A percentile compares a stretch with the other conserved stretches of the same genome.
Conservation (phyloP, 2,113 vertebrate genomes). For the Pimephales promelas region DNA sequence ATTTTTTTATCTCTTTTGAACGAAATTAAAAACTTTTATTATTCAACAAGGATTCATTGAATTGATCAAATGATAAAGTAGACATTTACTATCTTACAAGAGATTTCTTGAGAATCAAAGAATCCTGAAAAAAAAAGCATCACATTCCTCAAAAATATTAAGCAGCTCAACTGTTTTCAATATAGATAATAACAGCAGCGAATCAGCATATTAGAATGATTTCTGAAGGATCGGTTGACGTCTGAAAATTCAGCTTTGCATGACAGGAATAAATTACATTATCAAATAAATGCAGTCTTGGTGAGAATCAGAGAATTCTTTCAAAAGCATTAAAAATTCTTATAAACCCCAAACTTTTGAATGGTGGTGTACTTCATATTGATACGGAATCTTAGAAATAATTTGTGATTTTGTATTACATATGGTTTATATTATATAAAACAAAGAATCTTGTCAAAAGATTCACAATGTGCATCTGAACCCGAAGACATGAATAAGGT, state of each 20-base stretch:
- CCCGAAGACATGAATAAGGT: neutral
- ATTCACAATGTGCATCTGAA: neutral
- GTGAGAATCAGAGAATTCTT: no score
- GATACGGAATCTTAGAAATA: neutral
- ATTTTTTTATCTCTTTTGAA: neutral
- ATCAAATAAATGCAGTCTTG: no score
- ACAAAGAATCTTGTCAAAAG: neutral
- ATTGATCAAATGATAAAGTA: neutral
- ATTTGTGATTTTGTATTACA: neutral
- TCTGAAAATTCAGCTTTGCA: neutral
- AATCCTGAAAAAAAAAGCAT: no score
- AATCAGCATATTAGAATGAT: neutral
- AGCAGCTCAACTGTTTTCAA: no score
- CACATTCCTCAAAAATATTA: no score
- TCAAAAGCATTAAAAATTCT: neutral
- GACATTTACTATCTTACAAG: neutral
- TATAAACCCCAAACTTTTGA: neutral
- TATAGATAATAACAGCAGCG: neutral
- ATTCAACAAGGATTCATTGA: neutral
- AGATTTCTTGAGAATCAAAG: no score
- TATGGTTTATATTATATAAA: neutral
- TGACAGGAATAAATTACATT: neutral
- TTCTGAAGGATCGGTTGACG: conserved; percentile 1
- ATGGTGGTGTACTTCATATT: neutral
- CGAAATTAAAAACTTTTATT: neutral